Evolutionary conservation across 2,797 vertebrate genomes (phyloP).

Genomic region (Micrastur ruficollis): DNA sequence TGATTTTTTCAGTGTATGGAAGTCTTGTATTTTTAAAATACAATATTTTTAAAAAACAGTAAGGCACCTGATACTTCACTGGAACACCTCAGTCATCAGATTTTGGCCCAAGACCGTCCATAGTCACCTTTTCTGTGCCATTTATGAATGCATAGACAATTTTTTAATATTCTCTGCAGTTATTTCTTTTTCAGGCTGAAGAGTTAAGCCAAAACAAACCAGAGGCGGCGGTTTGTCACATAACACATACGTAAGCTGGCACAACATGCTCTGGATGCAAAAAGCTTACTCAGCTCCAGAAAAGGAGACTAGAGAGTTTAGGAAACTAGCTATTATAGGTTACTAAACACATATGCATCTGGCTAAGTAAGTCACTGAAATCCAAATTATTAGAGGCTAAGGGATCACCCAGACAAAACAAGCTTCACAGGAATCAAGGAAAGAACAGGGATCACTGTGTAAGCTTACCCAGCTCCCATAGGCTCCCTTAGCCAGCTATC

Average conservation of each 20-base stretch:
- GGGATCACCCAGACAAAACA: not conserved
- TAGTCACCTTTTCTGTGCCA: not conserved
- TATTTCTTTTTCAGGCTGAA: not conserved
- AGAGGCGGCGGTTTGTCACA: not conserved
- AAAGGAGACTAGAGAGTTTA: not conserved
- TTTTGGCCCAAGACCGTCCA: not conserved
- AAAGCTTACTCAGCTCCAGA: not conserved
- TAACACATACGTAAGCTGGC: not conserved
- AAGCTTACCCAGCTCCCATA: not conserved
- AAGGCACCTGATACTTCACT: not conserved
- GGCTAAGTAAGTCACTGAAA: not conserved
- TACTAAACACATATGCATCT: not conserved
- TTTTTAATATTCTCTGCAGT: not conserved
- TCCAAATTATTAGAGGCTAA: not conserved
- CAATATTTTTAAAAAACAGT: no score
- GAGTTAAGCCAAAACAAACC: constrained; percentile 6
- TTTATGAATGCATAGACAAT: not conserved
- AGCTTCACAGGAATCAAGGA: not conserved
- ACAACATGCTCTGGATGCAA: not conserved
- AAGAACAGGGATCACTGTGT: not conserved
- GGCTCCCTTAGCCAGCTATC: not conserved
- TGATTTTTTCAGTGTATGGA: not conserved
- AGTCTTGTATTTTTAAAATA: not conserved
- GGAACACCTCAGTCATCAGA: not conserved
- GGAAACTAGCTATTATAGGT: not conserved